Base-by-base conservation (phyloP, 2,113 vertebrate genomes). In the Oncorhynchus keta region DNA sequence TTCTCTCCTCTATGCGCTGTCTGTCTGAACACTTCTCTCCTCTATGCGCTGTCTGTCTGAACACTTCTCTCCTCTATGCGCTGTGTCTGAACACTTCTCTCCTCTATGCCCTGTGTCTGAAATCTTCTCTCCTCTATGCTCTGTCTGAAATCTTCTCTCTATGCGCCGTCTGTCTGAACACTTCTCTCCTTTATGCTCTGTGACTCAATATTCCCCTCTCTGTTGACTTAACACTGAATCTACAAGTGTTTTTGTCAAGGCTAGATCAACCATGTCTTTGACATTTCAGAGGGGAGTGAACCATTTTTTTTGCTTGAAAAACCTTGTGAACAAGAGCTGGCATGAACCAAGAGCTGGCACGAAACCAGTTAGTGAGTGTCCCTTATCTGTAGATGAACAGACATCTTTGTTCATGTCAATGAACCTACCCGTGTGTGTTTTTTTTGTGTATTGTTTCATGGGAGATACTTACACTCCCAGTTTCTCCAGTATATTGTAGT, bases 391-490 rank as follows among this genome's bases (percentile, higher is more conserved):
- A 48, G 51, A 45, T 48, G n/a, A 7, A 62, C 59, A 45, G 9
- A 45, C 39, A 45, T 45, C 2, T 11, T 39, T 74, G 59, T 64
- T 32, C 35, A 26, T 71, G 11, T 22, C 20, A 22, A 13, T 22
- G 35, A 49, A 22, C 7, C 48, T 57, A 20, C 12, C 35, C 1
- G 32, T 18, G 13, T 20, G 39, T n/a, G 39, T 6, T 3, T 30
- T 30, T 45, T 49, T 61, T 14, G 13, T 49, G 26, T n/a, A 64
- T 0, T 45, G 30, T 30, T 9, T 3, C 13, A 45, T 57, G 30
- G 6, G 9, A 48, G 30, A 73, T 81, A 93, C 96, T 95, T 77
- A 97, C 96, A 94, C 92, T 74, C 96, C 95, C 12, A 97, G 89
- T 83, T 95, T 95, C 85, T 97, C 95, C 83, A 92, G 90, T 78